Evolutionary conservation across 1,140 invertebrate genomes (phyloP).

Genomic region (Ericerus pela): DNA sequence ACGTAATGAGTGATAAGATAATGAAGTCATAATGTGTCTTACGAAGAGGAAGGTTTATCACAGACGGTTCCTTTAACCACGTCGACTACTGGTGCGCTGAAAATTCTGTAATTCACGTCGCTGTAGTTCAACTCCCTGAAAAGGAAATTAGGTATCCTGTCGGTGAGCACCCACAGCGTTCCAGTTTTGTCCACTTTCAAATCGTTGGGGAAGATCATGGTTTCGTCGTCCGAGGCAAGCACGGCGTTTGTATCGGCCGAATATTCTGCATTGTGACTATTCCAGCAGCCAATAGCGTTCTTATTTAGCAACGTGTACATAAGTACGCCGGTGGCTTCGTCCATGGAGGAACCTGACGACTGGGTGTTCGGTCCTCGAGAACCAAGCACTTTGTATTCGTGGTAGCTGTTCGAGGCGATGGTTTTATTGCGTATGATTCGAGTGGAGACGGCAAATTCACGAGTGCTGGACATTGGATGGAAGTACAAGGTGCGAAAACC

Average conservation of each 20-base stretch:
- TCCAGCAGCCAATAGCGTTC: slow-evolving; percentile 64
- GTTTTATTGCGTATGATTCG: slow-evolving; percentile 49
- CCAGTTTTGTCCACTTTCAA: slow-evolving; percentile 51
- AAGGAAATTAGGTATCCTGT: slow-evolving; percentile 61
- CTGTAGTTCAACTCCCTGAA: slow-evolving; percentile 52
- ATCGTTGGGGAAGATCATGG: slow-evolving; percentile 59
- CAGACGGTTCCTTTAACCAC: slow-evolving; percentile 55
- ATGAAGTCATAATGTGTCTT: too few relatives aligned
- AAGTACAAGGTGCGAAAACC: slow-evolving; percentile 58
- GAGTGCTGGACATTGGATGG: slow-evolving; percentile 54
- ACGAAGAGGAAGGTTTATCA: slow-evolving; percentile 30
- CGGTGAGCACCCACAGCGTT: slow-evolving; percentile 55
- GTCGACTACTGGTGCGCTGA: slow-evolving; percentile 43
- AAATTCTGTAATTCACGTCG: slow-evolving; percentile 63
- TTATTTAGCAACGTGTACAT: slow-evolving; percentile 60
- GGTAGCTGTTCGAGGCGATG: slow-evolving; percentile 38
- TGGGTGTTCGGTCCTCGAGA: slow-evolving; percentile 52
- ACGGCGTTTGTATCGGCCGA: slow-evolving; percentile 33
- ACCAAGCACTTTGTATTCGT: slow-evolving; percentile 50
- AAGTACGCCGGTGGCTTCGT: slow-evolving; percentile 50
- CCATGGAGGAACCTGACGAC: slow-evolving; percentile 54
- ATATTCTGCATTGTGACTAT: slow-evolving; percentile 34
- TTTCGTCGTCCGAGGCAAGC: slow-evolving; percentile 54
- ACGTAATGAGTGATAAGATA: too few relatives aligned
- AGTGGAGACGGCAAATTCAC: slow-evolving; percentile 44